Evolutionary conservation across 2,113 vertebrate species (phyloP).

Genomic region (Cochlearius cochlearius): DNA sequence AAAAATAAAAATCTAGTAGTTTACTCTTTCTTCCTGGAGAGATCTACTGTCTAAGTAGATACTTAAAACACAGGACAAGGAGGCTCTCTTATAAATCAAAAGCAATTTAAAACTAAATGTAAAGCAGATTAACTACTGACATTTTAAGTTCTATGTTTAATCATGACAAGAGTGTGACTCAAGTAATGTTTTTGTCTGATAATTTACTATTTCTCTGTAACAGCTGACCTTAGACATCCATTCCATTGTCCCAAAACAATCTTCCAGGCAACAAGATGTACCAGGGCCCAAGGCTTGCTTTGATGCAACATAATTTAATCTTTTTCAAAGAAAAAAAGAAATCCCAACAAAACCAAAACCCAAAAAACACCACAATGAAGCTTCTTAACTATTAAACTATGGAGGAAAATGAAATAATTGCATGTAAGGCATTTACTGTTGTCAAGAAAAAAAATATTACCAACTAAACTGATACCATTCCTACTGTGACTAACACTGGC

Average conservation of each 20-base stretch:
- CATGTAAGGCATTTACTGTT: neutral
- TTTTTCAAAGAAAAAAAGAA: neutral
- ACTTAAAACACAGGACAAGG: neutral
- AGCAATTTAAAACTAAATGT: neutral
- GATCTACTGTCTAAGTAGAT: neutral
- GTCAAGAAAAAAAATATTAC: neutral
- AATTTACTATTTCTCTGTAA: neutral
- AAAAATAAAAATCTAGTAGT: neutral
- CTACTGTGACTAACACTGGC: neutral
- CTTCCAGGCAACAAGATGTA: neutral
- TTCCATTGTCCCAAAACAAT: neutral
- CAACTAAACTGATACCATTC: neutral
- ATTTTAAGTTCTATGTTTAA: neutral
- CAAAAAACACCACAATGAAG: neutral
- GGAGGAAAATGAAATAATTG: neutral
- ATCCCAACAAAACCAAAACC: neutral
- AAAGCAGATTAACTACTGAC: neutral
- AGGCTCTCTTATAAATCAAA: neutral
- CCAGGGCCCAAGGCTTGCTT: neutral
- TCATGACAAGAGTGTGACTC: neutral
- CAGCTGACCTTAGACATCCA: neutral
- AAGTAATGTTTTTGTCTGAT: neutral
- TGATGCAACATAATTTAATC: neutral
- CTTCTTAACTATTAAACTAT: neutral
- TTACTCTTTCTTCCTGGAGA: neutral